phyloP scores from a whole-genome alignment of 2,113 vertebrate genomes.

The Cyprinodon variegatus region DNA sequence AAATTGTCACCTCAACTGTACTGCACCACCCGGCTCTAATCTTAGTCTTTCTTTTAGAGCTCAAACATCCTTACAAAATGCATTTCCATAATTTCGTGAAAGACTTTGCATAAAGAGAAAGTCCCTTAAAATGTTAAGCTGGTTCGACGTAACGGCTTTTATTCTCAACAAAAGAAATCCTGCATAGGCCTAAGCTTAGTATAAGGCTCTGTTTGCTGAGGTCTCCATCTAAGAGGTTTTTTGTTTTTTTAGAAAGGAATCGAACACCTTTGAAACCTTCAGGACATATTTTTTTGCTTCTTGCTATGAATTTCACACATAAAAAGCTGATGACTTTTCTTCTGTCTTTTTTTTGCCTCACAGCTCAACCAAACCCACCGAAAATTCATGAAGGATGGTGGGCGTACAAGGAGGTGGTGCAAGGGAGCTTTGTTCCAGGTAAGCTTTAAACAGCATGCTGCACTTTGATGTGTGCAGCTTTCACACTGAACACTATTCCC shows the following conservation, averaged over 20 bases:
- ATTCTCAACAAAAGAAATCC: background rate
- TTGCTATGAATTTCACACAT: slow-evolving; percentile 18
- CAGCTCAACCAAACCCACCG: slow-evolving; percentile 95
- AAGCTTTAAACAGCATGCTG: slow-evolving; percentile 57
- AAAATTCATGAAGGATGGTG: slow-evolving; percentile 99
- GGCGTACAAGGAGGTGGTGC: slow-evolving; percentile 99
- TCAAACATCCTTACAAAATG: background rate
- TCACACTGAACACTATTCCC: slow-evolving; percentile 31
- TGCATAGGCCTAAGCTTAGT: background rate
- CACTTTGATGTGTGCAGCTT: slow-evolving; percentile 26
- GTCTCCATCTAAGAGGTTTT: background rate
- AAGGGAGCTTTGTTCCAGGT: slow-evolving; percentile 99
- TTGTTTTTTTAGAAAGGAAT: background rate
- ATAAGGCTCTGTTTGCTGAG: background rate
- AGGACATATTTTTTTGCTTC: slow-evolving; percentile 3
- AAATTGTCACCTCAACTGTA: slow-evolving; percentile 76
- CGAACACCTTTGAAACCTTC: background rate
- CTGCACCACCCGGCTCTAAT: slow-evolving; percentile 67
- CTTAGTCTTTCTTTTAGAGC: slow-evolving; percentile 40
- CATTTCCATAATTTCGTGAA: slow-evolving; percentile 64
- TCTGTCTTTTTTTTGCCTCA: slow-evolving; percentile 46
- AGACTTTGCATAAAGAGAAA: slow-evolving; percentile 20
- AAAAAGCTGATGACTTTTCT: slow-evolving; percentile 43
- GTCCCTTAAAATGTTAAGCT: background rate
- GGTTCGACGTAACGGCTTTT: background rate